Evolutionary conservation across 2,797 vertebrate genomes (phyloP).

Genomic region (Staurois parvus): DNA sequence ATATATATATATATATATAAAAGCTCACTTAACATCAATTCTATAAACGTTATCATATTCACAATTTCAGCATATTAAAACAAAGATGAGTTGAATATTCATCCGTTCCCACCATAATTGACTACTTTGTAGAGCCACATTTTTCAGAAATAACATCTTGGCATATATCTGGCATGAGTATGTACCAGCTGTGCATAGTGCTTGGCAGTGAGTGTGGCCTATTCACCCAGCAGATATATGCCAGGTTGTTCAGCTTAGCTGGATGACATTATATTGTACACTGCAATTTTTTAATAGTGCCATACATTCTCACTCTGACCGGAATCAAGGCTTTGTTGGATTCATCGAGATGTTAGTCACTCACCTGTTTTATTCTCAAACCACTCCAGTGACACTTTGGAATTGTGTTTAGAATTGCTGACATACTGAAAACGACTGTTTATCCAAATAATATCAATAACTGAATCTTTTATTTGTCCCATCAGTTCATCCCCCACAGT

Average conservation of each 20-base stretch:
- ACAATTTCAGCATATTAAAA: background rate
- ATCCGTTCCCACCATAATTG: background rate
- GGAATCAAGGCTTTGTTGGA: no score
- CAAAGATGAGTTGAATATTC: background rate
- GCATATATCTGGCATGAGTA: background rate
- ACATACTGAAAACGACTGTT: no score
- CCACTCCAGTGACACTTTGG: no score
- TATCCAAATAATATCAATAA: no score
- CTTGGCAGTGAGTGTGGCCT: background rate
- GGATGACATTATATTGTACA: background rate
- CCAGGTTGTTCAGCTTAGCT: background rate
- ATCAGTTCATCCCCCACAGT: no score
- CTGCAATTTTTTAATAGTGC: background rate
- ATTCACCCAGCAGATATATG: background rate
- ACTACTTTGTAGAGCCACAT: background rate
- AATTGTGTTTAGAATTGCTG: no score
- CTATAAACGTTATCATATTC: background rate
- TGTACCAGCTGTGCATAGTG: background rate
- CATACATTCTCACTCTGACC: no score
- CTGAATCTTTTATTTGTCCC: no score
- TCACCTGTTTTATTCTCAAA: no score
- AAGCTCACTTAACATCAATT: background rate
- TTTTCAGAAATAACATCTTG: background rate
- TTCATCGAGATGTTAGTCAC: no score
- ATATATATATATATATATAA: no score